phyloP scores from a whole-genome alignment of 1,140 invertebrate species.

The Oncopodura yosiiana region DNA sequence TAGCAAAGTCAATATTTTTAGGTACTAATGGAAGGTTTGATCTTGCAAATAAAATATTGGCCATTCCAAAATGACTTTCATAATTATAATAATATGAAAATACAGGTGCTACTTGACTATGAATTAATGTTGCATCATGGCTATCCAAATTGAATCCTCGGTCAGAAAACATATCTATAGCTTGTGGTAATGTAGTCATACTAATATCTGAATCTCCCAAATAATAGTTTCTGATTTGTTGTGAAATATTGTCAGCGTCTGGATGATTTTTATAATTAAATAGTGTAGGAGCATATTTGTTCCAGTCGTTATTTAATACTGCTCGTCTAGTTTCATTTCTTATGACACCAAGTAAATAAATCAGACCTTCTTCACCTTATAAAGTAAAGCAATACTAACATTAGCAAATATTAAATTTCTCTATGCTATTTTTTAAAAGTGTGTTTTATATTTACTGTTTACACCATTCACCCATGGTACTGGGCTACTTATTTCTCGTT shows the following conservation, averaged over 20 bases:
- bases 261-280: conserved; percentile 23
- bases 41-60: conserved; percentile 17
- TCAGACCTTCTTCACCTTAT: not conserved
- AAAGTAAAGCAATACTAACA: conserved; percentile 3
- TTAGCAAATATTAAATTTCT: not conserved
- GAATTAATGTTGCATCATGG: conserved; percentile 18
- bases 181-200: conserved; percentile 1
- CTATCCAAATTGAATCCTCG: conserved; percentile 24
- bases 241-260: conserved; percentile 15
- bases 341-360: conserved; percentile 12
- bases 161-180: conserved; percentile 24
- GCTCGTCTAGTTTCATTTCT: conserved; percentile 22
- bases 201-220: not conserved
- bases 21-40: conserved; percentile 6
- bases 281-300: conserved; percentile 20
- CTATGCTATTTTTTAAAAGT: not conserved
- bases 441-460: not conserved
- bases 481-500: conserved; percentile 5
- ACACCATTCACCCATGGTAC: conserved; percentile 25
- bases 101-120: conserved; percentile 5
- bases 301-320: conserved; percentile 27
- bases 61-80: conserved; percentile 17
- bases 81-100: conserved; percentile 28
- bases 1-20: conserved; percentile 9
- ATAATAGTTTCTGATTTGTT: conserved; percentile 15